Evolutionary conservation across 2,113 vertebrate genomes (phyloP).

Genomic region (Capricornis sumatraensis): DNA sequence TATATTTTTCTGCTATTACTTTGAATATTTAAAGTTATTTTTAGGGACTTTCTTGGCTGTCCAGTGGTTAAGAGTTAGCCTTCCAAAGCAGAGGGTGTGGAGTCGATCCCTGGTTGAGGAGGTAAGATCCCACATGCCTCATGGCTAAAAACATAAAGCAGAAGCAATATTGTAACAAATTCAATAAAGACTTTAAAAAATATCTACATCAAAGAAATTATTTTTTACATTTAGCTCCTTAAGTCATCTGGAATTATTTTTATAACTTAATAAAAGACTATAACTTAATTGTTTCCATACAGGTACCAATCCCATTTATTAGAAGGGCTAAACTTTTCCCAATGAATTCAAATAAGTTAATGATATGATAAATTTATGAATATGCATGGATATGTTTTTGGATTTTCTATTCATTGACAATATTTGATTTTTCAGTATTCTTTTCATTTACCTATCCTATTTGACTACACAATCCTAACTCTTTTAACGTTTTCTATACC

Average conservation of each 20-base stretch:
- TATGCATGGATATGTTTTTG: neutral
- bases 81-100: neutral
- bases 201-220: neutral
- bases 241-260: neutral
- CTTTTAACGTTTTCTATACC: neutral
- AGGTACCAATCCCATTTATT: neutral
- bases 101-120: neutral
- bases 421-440: neutral
- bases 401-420: neutral
- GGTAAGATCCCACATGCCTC: neutral
- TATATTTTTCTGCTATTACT: neutral
- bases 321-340: neutral
- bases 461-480: neutral
- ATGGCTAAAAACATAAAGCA: neutral
- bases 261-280: neutral
- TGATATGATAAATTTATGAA: neutral
- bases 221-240: neutral
- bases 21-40: neutral
- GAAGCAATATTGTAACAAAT: neutral
- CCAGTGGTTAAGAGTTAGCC: neutral
- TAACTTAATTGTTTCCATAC: neutral
- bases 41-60: neutral
- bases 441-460: neutral
- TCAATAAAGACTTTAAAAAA: neutral
- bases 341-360: neutral